A percentile compares a stretch with the other conserved stretches of the same genome.
These are phyloP conservation scores for Rhea pennata DNA, from an alignment of 2,113 vertebrate species.

Conservation along the genomic window DNA sequence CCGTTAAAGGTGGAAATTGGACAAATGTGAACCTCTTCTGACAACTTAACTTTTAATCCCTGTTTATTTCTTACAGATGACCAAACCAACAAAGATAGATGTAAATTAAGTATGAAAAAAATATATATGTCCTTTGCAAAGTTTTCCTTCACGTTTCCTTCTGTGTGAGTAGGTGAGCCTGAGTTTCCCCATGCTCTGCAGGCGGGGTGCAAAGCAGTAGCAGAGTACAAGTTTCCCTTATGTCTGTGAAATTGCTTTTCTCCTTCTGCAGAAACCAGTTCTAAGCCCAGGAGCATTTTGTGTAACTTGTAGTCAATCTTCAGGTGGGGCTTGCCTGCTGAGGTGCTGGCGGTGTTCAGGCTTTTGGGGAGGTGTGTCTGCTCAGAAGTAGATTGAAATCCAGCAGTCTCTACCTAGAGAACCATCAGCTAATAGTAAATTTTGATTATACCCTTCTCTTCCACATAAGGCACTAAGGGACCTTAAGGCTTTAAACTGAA, in stretches of 20 bases:
- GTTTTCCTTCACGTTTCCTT: no score
- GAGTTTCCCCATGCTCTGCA: neutral
- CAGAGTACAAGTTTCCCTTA: neutral
- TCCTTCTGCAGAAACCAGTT: neutral
- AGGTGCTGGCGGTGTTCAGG: neutral
- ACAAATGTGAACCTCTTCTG: neutral
- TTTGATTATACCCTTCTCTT: neutral
- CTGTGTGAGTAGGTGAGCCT: neutral
- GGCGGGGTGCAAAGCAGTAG: neutral
- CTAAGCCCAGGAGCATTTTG: neutral
- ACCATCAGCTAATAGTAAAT: neutral
- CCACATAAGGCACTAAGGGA: fast-evolving
- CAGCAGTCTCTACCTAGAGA: neutral
- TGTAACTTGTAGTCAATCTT: neutral
- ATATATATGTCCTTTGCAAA: no score
- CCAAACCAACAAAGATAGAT: neutral
- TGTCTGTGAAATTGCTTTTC: neutral
- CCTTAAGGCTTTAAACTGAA: neutral
- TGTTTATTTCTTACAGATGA: neutral
- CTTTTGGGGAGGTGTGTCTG: neutral
- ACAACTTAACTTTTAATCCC: neutral
- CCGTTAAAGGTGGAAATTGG: neutral
- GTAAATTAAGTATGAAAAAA: neutral
- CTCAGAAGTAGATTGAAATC: neutral
- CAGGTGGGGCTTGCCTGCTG: neutral